Conservation (phyloP, 1,140 invertebrate species). For the Cephus cinctus region DNA sequence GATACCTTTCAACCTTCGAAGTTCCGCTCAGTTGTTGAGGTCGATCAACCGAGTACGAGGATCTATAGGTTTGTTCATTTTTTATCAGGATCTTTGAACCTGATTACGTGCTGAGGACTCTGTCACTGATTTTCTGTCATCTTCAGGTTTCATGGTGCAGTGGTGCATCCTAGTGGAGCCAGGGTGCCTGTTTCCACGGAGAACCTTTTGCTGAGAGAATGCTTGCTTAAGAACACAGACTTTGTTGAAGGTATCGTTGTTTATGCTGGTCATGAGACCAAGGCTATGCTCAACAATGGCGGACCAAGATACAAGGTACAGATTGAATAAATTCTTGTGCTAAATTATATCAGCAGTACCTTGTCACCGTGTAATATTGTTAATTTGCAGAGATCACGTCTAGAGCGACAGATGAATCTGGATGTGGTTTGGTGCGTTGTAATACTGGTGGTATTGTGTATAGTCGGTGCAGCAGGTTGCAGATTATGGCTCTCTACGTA, state of each 20-base stretch:
- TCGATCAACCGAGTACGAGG: slow-evolving; percentile 91
- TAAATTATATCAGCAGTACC: background rate
- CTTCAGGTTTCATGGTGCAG: slow-evolving; percentile 80
- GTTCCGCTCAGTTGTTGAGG: slow-evolving; percentile 83
- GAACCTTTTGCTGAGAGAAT: slow-evolving; percentile 91
- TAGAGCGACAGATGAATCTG: slow-evolving; percentile 92
- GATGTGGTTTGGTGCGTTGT: slow-evolving; percentile 97
- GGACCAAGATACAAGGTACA: slow-evolving; percentile 86
- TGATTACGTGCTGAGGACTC: too few species aligned
- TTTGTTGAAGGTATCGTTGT: slow-evolving; percentile 96
- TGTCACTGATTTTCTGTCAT: background rate
- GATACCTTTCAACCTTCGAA: slow-evolving; percentile 74
- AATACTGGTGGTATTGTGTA: slow-evolving; percentile 86
- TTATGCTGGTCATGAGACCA: slow-evolving; percentile 97
- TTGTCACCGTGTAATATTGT: background rate
- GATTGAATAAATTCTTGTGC: background rate
- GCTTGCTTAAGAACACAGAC: slow-evolving; percentile 90
- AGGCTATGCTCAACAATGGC: slow-evolving; percentile 97
- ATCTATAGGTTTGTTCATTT: slow-evolving; percentile 68
- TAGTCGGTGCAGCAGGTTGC: slow-evolving; percentile 87
- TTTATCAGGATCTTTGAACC: too few species aligned
- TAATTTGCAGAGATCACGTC: slow-evolving; percentile 66
- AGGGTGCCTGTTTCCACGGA: slow-evolving; percentile 86
- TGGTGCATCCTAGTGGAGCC: slow-evolving; percentile 77
- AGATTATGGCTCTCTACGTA: slow-evolving; percentile 78